Conservation (phyloP, 2,888 invertebrate species). For the Sipha maydis region DNA sequence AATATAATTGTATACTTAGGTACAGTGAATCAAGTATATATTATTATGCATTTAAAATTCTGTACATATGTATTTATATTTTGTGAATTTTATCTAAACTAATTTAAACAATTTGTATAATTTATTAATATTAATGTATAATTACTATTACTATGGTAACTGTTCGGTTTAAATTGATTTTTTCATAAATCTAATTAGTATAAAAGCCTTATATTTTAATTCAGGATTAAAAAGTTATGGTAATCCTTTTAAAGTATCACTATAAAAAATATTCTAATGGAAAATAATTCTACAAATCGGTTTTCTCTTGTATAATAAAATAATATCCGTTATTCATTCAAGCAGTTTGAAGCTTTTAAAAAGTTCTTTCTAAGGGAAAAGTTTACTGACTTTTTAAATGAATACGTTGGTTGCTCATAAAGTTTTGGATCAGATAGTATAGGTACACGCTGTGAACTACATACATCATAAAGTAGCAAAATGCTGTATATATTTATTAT, state of each 20-base stretch:
- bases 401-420: conserved; percentile 7
- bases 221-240: too few relatives aligned
- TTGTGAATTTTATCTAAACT: too few relatives aligned
- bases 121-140: too few relatives aligned
- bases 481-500: conserved; percentile 15
- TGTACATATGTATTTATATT: too few relatives aligned
- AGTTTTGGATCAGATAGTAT: conserved; percentile 13
- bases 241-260: too few relatives aligned
- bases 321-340: conserved; percentile 22
- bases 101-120: too few relatives aligned
- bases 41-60: too few relatives aligned
- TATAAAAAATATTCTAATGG: background rate
- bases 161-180: background rate
- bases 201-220: background rate
- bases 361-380: conserved; percentile 15
- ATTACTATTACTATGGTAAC: background rate
- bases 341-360: background rate
- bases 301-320: conserved; percentile 12
- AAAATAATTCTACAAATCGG: background rate
- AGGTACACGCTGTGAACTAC: background rate
- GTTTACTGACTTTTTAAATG: conserved; percentile 21
- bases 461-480: conserved; percentile 14
- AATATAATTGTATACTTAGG: too few relatives aligned
- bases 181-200: background rate
- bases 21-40: too few relatives aligned